Evolutionary conservation across 2,797 vertebrate genomes (phyloP).

Genomic region (Cuniculus paca): DNA sequence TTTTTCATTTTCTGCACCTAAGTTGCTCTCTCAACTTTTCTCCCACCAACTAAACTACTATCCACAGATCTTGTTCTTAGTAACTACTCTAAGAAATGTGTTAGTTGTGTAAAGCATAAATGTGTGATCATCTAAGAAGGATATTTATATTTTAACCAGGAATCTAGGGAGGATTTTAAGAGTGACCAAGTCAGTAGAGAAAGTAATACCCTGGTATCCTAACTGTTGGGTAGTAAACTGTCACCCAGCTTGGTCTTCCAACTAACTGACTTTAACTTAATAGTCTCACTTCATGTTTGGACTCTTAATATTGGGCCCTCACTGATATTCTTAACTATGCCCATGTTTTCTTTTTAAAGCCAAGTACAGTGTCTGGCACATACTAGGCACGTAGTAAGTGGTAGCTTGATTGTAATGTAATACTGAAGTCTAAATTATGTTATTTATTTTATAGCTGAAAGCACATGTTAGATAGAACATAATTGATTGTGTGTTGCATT

Average conservation of each 20-base stretch:
- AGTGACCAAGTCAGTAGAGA: not conserved
- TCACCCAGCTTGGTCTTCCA: not conserved
- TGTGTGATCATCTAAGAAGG: not conserved
- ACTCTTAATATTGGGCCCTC: not conserved
- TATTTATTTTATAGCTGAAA: not conserved
- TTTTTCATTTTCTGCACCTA: not conserved
- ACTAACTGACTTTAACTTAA: not conserved
- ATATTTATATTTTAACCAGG: constrained; percentile 14
- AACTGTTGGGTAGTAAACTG: not conserved
- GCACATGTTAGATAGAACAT: not conserved
- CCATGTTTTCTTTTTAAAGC: not conserved
- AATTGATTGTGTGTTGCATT: not conserved
- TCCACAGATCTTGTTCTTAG: not conserved
- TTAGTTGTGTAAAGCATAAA: not conserved
- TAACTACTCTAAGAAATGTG: not conserved
- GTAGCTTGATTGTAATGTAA: not conserved
- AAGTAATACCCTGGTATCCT: not conserved
- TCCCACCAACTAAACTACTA: not conserved
- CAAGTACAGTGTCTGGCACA: not conserved
- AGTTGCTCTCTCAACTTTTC: not conserved
- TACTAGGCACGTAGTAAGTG: constrained; percentile 20
- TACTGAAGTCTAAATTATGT: not conserved
- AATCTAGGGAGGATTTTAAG: constrained; percentile 19
- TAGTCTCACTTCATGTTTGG: not conserved
- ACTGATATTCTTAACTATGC: not conserved